Evolutionary conservation across 2,888 invertebrate genomes (phyloP), one percentile per base, ranked within the genome.

Genomic region (Platycnemis pennipes): DNA sequence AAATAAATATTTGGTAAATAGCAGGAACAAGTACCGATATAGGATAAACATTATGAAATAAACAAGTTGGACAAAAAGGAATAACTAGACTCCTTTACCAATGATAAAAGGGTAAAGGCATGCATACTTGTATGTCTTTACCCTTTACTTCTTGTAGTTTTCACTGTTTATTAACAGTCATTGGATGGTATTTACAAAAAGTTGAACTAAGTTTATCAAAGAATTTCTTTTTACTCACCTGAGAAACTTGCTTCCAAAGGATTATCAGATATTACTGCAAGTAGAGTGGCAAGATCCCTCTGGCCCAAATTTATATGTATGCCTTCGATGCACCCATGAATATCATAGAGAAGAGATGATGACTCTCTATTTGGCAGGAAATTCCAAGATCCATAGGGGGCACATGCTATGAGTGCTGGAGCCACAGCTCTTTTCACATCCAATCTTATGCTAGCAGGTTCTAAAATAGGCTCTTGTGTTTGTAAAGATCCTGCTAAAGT

Each of bases 401-500:
- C 88, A n/a, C 44, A 45, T 53, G 87, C 13, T 31, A 87, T 31
- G 44, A 63, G n/a, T 8, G 94, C 69, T 19, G 94, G 95, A 95
- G 97, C 97, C 13, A 97, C 97, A 94, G 97, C 97, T 89, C 98
- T 97, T 96, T 98, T 98, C 94, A 98, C 96, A 96, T 98, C 98
- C 95, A 98, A 97, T 94, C 98, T 97, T 77, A 98, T 96, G 94
- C 97, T 97, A 45, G 98, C 96, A 0, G 98, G 98, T 95, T 98
- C 98, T 19, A 98, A 96, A 77, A 98, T 98, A 2, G 98, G 98
- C 96, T 98, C 98, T 97, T 97, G 98, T 95, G 98, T 97, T 96
- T 98, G 98, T 95, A 98, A 96, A 45, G 97, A 97, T 0, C 98
- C 98, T 49, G 98, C 97, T 44, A 98, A 96, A 0, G 98, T 98